Evolutionary conservation across 2,797 vertebrate genomes (phyloP), one percentile per base, ranked within the genome.

Genomic region (Capromys pilorides): DNA sequence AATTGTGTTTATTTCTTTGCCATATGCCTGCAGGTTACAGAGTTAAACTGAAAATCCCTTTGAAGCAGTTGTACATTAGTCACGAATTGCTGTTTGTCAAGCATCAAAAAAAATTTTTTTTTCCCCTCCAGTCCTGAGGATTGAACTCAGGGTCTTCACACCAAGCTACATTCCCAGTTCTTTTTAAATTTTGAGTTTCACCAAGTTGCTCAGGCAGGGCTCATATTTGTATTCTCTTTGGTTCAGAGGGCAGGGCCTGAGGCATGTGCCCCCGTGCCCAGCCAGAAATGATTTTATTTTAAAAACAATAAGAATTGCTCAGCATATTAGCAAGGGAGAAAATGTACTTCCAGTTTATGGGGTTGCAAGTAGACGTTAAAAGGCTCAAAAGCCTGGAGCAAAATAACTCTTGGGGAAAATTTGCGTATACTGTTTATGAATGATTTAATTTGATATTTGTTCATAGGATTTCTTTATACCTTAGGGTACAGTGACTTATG

Each of bases 281-380:
- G 45, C 26, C 78, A 96, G 90, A 81, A 91, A 79, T 22, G 79
- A 78, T 94, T 84, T 91, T 96, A 77, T 94, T 84, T 93, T 95
- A 96, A 97, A 95, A 97, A 86, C 33, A 71, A 93, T 96, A 95
- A 96, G 45, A 97, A 92, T 97, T 96, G 85, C 1, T 0, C 67
- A 91, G 89, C 88, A 84, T 96, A 91, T 80, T 97, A 66, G 62
- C 67, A 26, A 91, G 94, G 36, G 83, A 19, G 57, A 96, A 86
- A 90, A 80, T 71, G 94, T 64, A 81, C 95, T 96, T 97, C 94
- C 59, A 91, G 93, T 62, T 82, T 80, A 36, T 93, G 81, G 78
- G 95, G 66, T 85, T 92, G 9, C 77, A 26, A 5, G 1, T 86
- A 33, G 61, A 94, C 95, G 77, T 81, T 66, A 61, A 69, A 61